phyloP scores from a whole-genome alignment of 2,113 vertebrate genomes.

The Abramis brama region DNA sequence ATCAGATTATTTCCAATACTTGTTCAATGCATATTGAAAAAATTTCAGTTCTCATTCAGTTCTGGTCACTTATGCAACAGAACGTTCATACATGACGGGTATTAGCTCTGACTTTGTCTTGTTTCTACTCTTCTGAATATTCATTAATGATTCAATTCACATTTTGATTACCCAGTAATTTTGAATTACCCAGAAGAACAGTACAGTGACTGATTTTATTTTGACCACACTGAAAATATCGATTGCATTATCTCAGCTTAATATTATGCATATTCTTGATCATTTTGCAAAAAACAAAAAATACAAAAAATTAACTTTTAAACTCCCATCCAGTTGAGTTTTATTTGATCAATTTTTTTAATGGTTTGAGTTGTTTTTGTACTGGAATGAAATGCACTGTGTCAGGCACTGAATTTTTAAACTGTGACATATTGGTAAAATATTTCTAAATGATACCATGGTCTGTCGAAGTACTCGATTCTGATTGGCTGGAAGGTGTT shows the following conservation, averaged over 20 bases:
- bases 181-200: not conserved
- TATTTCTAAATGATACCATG: too few relatives aligned
- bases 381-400: too few relatives aligned
- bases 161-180: too few relatives aligned
- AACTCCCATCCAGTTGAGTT: too few relatives aligned
- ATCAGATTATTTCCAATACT: not conserved
- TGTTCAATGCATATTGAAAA: not conserved
- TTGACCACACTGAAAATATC: not conserved
- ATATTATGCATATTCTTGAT: not conserved
- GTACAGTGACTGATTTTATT: not conserved
- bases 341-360: too few relatives aligned
- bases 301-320: too few relatives aligned
- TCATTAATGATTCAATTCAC: not conserved
- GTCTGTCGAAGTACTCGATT: too few relatives aligned
- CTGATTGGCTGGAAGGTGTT: too few relatives aligned
- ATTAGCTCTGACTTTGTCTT: not conserved
- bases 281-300: too few relatives aligned
- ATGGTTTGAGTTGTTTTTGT: too few relatives aligned
- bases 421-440: too few relatives aligned
- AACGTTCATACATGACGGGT: not conserved
- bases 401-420: too few relatives aligned
- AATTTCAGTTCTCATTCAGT: not conserved
- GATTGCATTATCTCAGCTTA: not conserved
- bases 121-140: not conserved
- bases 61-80: not conserved